Evolutionary conservation across 1,140 invertebrate species (phyloP), one percentile per base, ranked within the genome.

Genomic region (Aphaenogaster floridana): DNA sequence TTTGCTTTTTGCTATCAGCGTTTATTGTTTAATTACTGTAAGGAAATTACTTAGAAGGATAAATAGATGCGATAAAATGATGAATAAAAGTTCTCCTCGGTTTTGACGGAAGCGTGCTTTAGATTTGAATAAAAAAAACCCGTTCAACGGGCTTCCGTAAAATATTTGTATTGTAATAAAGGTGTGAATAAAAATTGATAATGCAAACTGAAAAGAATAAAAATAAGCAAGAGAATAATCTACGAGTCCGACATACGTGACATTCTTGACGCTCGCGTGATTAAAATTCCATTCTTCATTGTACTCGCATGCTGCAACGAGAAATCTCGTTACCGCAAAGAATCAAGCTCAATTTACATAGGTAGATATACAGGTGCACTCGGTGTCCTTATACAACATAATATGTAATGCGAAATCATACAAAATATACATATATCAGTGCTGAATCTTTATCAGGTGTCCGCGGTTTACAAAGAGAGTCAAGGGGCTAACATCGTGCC

Each of bases 281-380:
- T 76, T 86, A 86, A 86, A 78, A 15, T 5, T 52, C 42, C 21
- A 76, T 78, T 86, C 72, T 21, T 45, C 21, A 66, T 68, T 57
- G 64, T 54, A 50, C 45, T 86, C 36, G 64, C 63, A 28, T 13
- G 28, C 9, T 0, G 79, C 42, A 42, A 17, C 68, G 42, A 83
- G 80, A 74, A 79, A 79, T 66, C 76, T 79, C 28, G 78, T 87
- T 87, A 85, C 59, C 45, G 66, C 48, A 79, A 92, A 91, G 87
- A 91, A 90, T 91, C 84, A 84, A 87, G 72, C 57, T 69, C 54
- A 80, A 92, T 93, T 93, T 91, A 86, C 91, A 92, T 91, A 92
- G 92, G 87, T 89, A 86, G 52, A 63, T 69, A 72, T 64, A 72
- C 45, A 48, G 36, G 3, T 78, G 50, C 50, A 66, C 13, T 45